Evolutionary conservation across 1,140 invertebrate genomes (phyloP), one percentile per base, ranked within the genome.

Genomic region (Lanistes nyassanus): DNA sequence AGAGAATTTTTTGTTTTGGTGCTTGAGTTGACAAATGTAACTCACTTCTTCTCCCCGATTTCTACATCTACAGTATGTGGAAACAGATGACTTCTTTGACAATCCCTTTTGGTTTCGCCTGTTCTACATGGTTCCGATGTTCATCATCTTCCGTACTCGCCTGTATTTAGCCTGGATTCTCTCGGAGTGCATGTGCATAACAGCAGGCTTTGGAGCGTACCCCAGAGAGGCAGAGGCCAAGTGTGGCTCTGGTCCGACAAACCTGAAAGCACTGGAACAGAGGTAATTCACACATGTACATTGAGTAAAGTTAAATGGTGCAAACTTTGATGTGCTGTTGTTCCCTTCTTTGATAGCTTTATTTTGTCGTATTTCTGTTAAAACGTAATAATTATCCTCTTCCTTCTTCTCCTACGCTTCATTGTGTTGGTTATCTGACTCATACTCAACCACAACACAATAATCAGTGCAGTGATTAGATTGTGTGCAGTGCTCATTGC

Each of bases 171-270:
- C 96, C 0, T 94, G 98, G 91, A 92, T 94, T 3, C 85, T 98
- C 26, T 94, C 96, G 0, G 97, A 98, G 88, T 95, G 94, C 87
- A 94, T 95, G n/a, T 98, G 96, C 85, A 95, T 95, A 26, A 94
- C 94, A 86, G 93, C 94, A 29, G 96, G 96, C 0, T 90, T 98
- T 5, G 97, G 97, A 13, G 95, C 94, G 5, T 99, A 98, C 90
- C 97, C 97, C 0, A 90, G 90, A 0, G 89, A 90, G 23, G 91
- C 92, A 1, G 91, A 93, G 70, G 92, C 95, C 23, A 92, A 92
- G 80, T 91, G 94, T 79, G 97, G 97, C 7, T 89, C 93, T 80
- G 97, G 97, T 19, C 97, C 97, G 0, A 93, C 93, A 29, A 84
- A 92, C 76, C 86, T 90, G 13, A 81, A 86, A 72, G 85, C 83